These are phyloP conservation scores for Pissodes strobi DNA, from an alignment of 1,140 invertebrate genomes.

Conservation along the genomic window DNA sequence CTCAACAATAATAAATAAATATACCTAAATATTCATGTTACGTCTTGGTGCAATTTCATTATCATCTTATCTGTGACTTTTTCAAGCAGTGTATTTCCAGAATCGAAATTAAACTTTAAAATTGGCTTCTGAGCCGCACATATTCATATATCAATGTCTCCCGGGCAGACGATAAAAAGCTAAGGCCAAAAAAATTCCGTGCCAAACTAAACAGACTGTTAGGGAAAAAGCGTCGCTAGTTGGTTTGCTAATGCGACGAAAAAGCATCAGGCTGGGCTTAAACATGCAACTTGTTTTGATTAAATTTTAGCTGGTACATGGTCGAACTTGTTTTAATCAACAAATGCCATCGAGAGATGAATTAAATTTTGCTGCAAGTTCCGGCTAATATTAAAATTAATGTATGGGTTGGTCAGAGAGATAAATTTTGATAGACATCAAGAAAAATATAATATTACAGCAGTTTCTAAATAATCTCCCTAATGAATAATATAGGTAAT, in stretches of 20 bases:
- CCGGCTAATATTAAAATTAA: background rate
- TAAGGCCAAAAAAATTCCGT: background rate
- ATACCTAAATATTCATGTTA: too few species aligned
- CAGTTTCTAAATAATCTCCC: background rate
- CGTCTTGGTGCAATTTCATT: too few species aligned
- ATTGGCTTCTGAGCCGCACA: background rate
- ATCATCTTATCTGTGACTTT: too few species aligned
- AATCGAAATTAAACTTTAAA: too few species aligned
- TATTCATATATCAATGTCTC: slow-evolving; percentile 6
- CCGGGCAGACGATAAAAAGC: background rate
- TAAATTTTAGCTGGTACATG: slow-evolving; percentile 1
- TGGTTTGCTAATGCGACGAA: background rate
- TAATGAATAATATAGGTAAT: too few species aligned
- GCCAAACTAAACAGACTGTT: background rate
- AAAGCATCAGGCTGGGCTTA: background rate
- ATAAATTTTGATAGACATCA: too few species aligned
- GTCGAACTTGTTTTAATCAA: slow-evolving; percentile 7
- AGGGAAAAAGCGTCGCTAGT: background rate
- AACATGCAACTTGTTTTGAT: slow-evolving; percentile 2
- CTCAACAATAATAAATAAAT: too few species aligned
- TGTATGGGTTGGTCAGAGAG: background rate
- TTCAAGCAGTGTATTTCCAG: too few species aligned
- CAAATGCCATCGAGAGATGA: background rate
- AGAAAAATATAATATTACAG: background rate
- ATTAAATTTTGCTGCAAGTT: slow-evolving; percentile 1